Evolutionary conservation across 1,140 invertebrate genomes (phyloP).

Genomic region (Coptotermes formosanus): DNA sequence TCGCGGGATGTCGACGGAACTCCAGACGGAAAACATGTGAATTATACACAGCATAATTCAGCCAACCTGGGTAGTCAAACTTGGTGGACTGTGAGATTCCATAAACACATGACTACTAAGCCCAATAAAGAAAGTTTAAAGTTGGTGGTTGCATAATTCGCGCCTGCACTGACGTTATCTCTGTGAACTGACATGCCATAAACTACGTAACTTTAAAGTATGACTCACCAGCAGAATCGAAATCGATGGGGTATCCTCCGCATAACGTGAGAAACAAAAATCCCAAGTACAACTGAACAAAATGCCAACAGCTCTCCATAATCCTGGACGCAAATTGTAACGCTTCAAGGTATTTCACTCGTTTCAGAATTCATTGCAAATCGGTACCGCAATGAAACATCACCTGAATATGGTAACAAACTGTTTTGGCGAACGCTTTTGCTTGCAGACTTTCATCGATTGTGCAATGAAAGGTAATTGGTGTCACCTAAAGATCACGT

Average conservation of each 20-base stretch:
- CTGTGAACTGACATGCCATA: background rate
- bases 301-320: background rate
- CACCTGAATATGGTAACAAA: background rate
- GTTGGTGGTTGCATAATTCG: background rate
- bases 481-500: background rate
- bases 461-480: background rate
- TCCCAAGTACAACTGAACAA: background rate
- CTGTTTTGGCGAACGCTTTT: background rate
- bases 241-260: conserved; percentile 23
- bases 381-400: background rate
- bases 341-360: background rate
- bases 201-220: background rate
- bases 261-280: background rate
- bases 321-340: background rate
- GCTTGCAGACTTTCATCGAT: conserved; percentile 10
- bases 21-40: too few species aligned
- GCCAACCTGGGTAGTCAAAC: too few species aligned
- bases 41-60: too few species aligned
- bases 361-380: conserved; percentile 10
- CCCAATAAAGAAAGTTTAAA: too few species aligned
- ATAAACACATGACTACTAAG: too few species aligned
- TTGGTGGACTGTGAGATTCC: too few species aligned
- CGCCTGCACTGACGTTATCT: background rate
- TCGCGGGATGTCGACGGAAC: too few species aligned
- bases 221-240: conserved; percentile 24